These are phyloP conservation scores for Drosophila jambulina DNA, from an alignment of 1,140 invertebrate species.

Conservation along the genomic window DNA sequence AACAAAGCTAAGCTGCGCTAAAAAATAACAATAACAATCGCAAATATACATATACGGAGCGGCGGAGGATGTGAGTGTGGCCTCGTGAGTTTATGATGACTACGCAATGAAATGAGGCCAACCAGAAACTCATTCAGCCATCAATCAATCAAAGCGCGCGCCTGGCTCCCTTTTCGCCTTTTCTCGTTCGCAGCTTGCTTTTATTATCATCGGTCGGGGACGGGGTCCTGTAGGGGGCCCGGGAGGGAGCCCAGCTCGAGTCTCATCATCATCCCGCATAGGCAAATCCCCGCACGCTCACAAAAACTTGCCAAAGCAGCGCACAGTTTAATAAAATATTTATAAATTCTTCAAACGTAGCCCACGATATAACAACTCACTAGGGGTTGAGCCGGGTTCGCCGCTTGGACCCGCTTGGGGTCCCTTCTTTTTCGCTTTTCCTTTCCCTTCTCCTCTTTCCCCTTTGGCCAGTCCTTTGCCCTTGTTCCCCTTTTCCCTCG, in stretches of 20 bases:
- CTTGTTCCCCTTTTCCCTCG: neutral
- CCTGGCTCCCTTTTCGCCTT: conserved; percentile 42
- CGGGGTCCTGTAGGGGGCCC: neutral
- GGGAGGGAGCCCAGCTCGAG: conserved; percentile 17
- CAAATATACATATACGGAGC: conserved; percentile 38
- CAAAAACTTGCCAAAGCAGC: conserved; percentile 61
- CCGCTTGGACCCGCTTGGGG: conserved; percentile 22
- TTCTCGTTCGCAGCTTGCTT: conserved; percentile 49
- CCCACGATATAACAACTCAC: conserved; percentile 63
- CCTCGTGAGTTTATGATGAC: conserved; percentile 65
- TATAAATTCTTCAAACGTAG: conserved; percentile 69
- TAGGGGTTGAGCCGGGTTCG: conserved; percentile 46
- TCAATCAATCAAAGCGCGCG: conserved; percentile 67
- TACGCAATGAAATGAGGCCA: conserved; percentile 66
- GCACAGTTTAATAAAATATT: conserved; percentile 70
- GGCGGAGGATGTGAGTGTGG: conserved; percentile 31
- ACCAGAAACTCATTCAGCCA: conserved; percentile 68
- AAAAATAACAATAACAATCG: conserved; percentile 62
- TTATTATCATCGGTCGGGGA: conserved; percentile 41
- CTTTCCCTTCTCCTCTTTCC: neutral
- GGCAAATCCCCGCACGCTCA: conserved; percentile 65
- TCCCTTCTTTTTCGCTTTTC: conserved; percentile 14
- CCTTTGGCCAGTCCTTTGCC: neutral
- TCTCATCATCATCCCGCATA: conserved; percentile 63
- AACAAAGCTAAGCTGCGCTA: conserved; percentile 52